Evolutionary conservation across 1,140 invertebrate species (phyloP).

Genomic region (Zaprionus taronus): DNA sequence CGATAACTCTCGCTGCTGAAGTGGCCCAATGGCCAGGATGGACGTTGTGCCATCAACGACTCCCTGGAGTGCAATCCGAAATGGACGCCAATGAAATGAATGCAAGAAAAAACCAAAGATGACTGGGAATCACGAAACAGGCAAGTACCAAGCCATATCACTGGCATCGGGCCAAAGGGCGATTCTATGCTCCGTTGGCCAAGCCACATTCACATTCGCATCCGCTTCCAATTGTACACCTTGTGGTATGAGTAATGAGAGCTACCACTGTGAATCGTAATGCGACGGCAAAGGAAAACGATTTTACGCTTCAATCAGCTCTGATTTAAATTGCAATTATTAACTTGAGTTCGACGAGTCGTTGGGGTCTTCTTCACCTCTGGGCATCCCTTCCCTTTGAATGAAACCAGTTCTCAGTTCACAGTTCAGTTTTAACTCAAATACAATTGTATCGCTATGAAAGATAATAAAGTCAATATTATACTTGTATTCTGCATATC

Average conservation of each 20-base stretch:
- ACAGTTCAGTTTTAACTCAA: not conserved
- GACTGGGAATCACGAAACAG: slow-evolving; percentile 45
- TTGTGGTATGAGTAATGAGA: slow-evolving; percentile 76
- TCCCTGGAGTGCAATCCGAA: slow-evolving; percentile 81
- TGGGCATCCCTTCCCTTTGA: not conserved
- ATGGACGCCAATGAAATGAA: slow-evolving; percentile 81
- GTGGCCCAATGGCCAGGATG: slow-evolving; percentile 21
- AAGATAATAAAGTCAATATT: no score
- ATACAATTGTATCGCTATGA: no score
- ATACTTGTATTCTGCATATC: no score
- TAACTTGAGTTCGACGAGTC: slow-evolving; percentile 63
- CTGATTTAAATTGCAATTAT: slow-evolving; percentile 83
- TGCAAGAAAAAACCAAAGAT: slow-evolving; percentile 67
- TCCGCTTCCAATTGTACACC: slow-evolving; percentile 59
- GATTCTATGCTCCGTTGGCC: slow-evolving; percentile 5
- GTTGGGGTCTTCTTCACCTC: slow-evolving; percentile 6
- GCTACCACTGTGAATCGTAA: slow-evolving; percentile 38
- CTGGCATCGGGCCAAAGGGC: slow-evolving; percentile 42
- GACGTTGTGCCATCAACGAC: slow-evolving; percentile 65
- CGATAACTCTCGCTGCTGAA: slow-evolving; percentile 23
- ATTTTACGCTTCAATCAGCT: slow-evolving; percentile 82
- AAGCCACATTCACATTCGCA: not conserved
- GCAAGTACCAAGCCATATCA: slow-evolving; percentile 40
- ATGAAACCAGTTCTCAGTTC: not conserved
- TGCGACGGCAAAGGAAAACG: slow-evolving; percentile 56